Conservation (phyloP, 2,797 vertebrate genomes). For the Trichosurus vulpecula region DNA sequence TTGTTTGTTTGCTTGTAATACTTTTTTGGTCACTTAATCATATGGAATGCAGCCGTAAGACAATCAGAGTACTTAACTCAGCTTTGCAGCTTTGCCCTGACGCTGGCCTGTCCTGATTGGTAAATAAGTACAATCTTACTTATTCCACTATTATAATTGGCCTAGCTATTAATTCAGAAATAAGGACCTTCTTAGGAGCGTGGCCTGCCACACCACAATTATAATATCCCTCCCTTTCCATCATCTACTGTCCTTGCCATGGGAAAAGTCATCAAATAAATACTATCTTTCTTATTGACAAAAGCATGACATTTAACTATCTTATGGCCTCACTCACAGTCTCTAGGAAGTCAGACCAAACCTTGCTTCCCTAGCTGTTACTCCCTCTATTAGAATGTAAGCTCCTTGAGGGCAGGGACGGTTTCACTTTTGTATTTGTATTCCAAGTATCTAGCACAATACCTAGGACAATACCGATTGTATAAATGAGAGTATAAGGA, state of each 20-base stretch:
- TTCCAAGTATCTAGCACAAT: not conserved
- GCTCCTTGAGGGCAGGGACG: not conserved
- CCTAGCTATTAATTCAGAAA: not conserved
- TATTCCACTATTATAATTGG: not conserved
- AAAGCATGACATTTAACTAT: not conserved
- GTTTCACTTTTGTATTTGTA: not conserved
- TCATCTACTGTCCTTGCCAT: not conserved
- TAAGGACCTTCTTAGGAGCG: not conserved
- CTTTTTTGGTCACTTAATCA: not conserved
- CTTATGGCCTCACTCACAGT: not conserved
- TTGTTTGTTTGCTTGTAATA: not conserved
- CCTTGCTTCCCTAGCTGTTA: not conserved
- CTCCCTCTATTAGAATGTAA: not conserved
- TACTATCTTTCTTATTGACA: not conserved
- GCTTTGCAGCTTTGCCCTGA: not conserved
- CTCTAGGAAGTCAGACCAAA: not conserved
- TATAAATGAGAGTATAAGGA: not conserved
- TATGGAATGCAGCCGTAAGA: not conserved
- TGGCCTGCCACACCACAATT: not conserved
- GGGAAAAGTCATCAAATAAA: not conserved
- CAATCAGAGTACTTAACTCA: not conserved
- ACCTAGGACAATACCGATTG: not conserved
- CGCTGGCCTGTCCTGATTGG: not conserved
- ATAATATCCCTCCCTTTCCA: not conserved
- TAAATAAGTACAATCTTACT: not conserved